phyloP scores from a whole-genome alignment of 1,140 invertebrate species.

The Lepidostoma basale region DNA sequence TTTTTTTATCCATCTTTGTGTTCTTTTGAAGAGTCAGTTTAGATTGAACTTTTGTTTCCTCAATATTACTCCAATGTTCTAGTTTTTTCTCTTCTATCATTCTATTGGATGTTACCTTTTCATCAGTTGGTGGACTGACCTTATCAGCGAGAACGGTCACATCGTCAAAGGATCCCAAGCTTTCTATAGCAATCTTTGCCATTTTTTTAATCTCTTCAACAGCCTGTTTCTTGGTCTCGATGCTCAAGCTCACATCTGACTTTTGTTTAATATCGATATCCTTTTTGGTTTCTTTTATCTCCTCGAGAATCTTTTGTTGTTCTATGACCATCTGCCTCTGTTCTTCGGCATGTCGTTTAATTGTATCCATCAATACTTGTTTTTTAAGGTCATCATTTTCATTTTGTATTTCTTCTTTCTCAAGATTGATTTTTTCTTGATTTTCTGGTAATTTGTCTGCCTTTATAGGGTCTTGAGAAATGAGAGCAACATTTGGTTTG shows the following conservation, averaged over 20 bases:
- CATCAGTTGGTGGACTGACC: too few species aligned
- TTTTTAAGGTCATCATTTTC: constrained; percentile 52
- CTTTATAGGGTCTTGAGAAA: background rate
- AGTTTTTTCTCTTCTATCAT: too few species aligned
- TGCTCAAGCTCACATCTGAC: constrained; percentile 40
- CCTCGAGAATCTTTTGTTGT: constrained; percentile 63
- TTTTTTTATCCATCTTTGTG: too few species aligned
- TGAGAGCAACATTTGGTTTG: background rate
- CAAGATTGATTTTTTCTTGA: constrained; percentile 2
- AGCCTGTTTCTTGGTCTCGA: constrained; percentile 57
- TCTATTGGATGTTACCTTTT: too few species aligned
- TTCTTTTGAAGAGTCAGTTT: background rate
- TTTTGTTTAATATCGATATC: constrained; percentile 51
- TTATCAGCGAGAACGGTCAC: too few species aligned
- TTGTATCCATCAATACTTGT: constrained; percentile 61
- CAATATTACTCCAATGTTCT: too few species aligned
- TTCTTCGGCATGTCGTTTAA: constrained; percentile 64
- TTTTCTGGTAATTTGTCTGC: background rate
- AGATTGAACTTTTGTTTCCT: too few species aligned
- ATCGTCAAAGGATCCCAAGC: too few species aligned
- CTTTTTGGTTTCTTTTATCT: constrained; percentile 61
- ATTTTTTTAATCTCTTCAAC: constrained; percentile 60
- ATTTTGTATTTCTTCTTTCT: constrained; percentile 12
- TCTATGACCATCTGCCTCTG: constrained; percentile 64
- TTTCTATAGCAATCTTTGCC: constrained; percentile 57